phyloP scores from a whole-genome alignment of 2,888 invertebrate species.

The Drosophila anomelani region DNA sequence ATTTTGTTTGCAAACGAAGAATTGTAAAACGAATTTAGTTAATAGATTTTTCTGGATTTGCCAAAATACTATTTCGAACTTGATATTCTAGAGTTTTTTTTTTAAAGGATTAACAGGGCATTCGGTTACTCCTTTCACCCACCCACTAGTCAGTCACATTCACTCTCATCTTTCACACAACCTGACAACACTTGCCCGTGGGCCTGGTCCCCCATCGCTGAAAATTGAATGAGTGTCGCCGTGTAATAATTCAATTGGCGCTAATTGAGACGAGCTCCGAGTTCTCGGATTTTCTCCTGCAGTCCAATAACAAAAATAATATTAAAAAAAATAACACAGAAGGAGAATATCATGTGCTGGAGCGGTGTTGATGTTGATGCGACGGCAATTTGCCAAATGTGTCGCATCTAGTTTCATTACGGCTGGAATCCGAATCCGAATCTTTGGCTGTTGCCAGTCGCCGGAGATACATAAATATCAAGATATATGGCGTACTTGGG shows the following conservation, averaged over 20 bases:
- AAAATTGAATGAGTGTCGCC: constrained; percentile 78
- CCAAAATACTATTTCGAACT: too few relatives aligned
- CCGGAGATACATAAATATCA: constrained; percentile 2
- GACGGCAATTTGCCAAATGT: constrained; percentile 76
- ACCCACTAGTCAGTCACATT: neutral
- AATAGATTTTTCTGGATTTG: rapidly evolving
- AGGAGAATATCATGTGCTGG: constrained; percentile 28
- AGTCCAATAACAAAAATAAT: constrained; percentile 17
- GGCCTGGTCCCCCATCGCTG: constrained; percentile 36
- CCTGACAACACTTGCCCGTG: constrained; percentile 25
- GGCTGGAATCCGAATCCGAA: constrained; percentile 20
- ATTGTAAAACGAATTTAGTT: too few relatives aligned
- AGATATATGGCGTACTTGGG: constrained; percentile 37
- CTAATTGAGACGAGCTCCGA: constrained; percentile 75
- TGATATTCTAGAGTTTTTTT: too few relatives aligned
- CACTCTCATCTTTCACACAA: constrained; percentile 48
- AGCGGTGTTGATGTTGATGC: constrained; percentile 27
- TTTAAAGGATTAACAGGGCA: neutral
- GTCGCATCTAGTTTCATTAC: constrained; percentile 68
- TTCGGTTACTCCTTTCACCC: neutral
- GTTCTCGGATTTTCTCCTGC: constrained; percentile 68
- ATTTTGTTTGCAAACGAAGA: neutral
- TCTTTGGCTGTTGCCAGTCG: constrained; percentile 31
- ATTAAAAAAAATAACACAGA: neutral
- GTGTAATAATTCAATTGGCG: constrained; percentile 79